These are phyloP conservation scores for Spialia ferax DNA, from an alignment of 2,888 invertebrate genomes.

Conservation along the genomic window DNA sequence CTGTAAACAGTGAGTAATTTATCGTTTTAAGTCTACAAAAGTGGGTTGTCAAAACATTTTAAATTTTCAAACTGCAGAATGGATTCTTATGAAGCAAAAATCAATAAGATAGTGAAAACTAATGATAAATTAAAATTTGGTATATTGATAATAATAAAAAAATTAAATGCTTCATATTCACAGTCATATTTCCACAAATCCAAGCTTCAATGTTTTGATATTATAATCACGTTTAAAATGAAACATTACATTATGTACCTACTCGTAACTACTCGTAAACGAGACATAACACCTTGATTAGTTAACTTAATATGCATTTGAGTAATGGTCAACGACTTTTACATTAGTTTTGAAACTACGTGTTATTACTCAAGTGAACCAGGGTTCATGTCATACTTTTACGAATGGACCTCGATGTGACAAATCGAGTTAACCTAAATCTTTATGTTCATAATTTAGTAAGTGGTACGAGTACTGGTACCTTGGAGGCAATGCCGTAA, in stretches of 20 bases:
- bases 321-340: slow-evolving; percentile 32
- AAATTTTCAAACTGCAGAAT: no score
- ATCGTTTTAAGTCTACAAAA: no score
- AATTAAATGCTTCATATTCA: no score
- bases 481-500: neutral
- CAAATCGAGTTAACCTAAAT: slow-evolving; percentile 8
- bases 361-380: slow-evolving; percentile 14
- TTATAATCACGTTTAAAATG: neutral
- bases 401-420: slow-evolving; percentile 13
- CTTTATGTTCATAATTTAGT: neutral
- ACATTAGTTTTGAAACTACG: slow-evolving; percentile 30
- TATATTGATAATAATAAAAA: no score
- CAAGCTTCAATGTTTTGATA: neutral
- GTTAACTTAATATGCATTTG: slow-evolving; percentile 7
- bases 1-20: no score
- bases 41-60: no score
- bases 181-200: no score
- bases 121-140: no score
- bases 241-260: neutral
- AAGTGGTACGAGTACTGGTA: no score
- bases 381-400: neutral
- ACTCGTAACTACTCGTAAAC: neutral
- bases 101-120: no score
- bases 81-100: no score
- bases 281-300: slow-evolving; percentile 7